A percentile compares a stretch with the other conserved stretches of the same genome.
Conservation (phyloP, 2,113 vertebrate genomes). For the Gambusia holbrooki region DNA sequence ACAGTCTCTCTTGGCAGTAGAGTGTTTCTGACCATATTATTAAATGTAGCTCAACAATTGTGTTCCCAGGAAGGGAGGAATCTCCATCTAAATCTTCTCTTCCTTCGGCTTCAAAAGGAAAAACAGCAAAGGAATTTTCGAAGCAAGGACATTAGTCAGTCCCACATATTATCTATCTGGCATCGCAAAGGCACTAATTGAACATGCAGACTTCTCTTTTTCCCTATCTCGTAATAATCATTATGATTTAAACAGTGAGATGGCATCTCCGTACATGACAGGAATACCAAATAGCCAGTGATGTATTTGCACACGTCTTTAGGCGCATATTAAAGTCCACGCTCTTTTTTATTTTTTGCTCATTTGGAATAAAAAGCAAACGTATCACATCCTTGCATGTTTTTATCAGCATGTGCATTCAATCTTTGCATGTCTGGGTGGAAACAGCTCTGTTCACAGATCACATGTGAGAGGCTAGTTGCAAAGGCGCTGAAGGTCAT, state of each 20-base stretch:
- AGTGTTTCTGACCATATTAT: slow-evolving; percentile 75
- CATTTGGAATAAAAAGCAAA: not conserved
- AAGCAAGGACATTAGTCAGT: slow-evolving; percentile 74
- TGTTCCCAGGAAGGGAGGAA: slow-evolving; percentile 61
- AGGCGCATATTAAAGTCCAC: not conserved
- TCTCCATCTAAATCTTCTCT: slow-evolving; percentile 52
- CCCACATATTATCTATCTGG: slow-evolving; percentile 75
- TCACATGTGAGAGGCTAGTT: slow-evolving; percentile 49
- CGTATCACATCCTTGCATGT: not conserved
- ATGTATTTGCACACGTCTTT: slow-evolving; percentile 26
- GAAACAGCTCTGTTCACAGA: slow-evolving; percentile 14
- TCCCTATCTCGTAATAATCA: slow-evolving; percentile 75
- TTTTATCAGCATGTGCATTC: not conserved
- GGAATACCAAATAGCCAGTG: slow-evolving; percentile 72
- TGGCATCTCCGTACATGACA: slow-evolving; percentile 45
- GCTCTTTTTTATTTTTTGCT: too few relatives aligned
- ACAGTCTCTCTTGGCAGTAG: slow-evolving; percentile 66
- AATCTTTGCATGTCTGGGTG: slow-evolving; percentile 12
- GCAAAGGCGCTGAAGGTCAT: slow-evolving; percentile 80
- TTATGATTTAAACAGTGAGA: slow-evolving; percentile 74
- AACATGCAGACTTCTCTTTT: slow-evolving; percentile 79
- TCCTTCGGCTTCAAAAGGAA: slow-evolving; percentile 64
- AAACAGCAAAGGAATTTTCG: slow-evolving; percentile 68
- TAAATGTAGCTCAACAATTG: slow-evolving; percentile 79
- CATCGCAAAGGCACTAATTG: slow-evolving; percentile 74